Evolutionary conservation across 2,113 vertebrate species (phyloP).

Genomic region (Jacana jacana): DNA sequence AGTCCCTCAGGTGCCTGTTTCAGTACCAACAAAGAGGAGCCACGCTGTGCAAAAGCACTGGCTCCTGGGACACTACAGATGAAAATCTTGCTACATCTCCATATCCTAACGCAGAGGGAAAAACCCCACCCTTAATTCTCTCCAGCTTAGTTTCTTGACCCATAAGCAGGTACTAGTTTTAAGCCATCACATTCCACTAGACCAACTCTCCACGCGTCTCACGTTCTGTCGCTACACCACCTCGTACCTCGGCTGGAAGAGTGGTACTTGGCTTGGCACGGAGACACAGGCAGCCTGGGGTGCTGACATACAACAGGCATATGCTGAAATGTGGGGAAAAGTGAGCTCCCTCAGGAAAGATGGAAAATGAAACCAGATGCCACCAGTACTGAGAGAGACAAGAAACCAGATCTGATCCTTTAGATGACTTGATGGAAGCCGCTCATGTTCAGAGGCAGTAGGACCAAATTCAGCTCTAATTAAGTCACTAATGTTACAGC

Average conservation of each 20-base stretch:
- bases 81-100: neutral
- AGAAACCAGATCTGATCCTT: conserved; percentile 61
- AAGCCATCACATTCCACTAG: neutral
- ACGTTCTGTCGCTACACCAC: neutral
- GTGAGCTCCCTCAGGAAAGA: conserved; percentile 40
- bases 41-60: neutral
- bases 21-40: neutral
- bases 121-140: neutral
- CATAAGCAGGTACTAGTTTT: neutral
- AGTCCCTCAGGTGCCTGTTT: neutral
- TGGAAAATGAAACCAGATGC: conserved; percentile 62
- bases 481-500: conserved; percentile 50
- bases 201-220: neutral
- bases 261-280: neutral
- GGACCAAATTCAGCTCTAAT: conserved; percentile 50
- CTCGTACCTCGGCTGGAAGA: neutral
- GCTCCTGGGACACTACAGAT: neutral
- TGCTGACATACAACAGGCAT: neutral
- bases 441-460: conserved; percentile 31
- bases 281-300: neutral
- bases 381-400: neutral
- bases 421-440: conserved; percentile 43
- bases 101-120: neutral
- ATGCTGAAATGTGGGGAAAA: conserved; percentile 47
- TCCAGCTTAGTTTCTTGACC: neutral